Conservation (phyloP, 2,113 vertebrate genomes). For the Bombycilla garrulus region DNA sequence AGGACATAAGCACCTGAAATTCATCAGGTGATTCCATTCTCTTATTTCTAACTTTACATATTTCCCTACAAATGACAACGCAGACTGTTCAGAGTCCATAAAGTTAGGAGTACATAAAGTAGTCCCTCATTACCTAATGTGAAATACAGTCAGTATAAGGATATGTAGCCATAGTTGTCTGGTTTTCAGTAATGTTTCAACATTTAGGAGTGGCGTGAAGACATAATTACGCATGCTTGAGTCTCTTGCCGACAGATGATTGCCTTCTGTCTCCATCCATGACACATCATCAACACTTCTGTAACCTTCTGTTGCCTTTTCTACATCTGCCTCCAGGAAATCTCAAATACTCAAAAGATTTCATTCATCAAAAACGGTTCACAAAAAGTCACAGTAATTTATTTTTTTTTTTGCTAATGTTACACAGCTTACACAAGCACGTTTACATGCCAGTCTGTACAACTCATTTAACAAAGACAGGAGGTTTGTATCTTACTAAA, state of each 20-base stretch:
- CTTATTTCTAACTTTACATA: not conserved
- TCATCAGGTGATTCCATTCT: not conserved
- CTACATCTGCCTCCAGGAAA: not conserved
- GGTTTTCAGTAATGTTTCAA: not conserved
- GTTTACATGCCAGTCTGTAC: not conserved
- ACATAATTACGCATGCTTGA: not conserved
- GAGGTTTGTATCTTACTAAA: not conserved
- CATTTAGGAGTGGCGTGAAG: not conserved
- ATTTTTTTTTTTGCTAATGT: not conserved
- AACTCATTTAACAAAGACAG: not conserved
- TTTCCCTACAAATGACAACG: not conserved
- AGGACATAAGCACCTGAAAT: not conserved
- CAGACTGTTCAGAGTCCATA: not conserved
- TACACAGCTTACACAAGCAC: not conserved
- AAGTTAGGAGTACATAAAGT: not conserved
- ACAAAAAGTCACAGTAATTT: not conserved
- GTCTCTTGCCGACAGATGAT: not conserved
- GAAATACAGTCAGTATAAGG: not conserved
- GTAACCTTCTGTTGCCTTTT: not conserved
- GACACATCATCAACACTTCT: not conserved
- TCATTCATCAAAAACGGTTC: not conserved
- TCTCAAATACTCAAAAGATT: not conserved
- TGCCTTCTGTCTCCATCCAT: not conserved
- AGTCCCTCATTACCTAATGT: not conserved
- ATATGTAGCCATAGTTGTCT: rapidly evolving